Conservation (phyloP, 2,797 vertebrate genomes). For the Etheostoma nigrum region DNA sequence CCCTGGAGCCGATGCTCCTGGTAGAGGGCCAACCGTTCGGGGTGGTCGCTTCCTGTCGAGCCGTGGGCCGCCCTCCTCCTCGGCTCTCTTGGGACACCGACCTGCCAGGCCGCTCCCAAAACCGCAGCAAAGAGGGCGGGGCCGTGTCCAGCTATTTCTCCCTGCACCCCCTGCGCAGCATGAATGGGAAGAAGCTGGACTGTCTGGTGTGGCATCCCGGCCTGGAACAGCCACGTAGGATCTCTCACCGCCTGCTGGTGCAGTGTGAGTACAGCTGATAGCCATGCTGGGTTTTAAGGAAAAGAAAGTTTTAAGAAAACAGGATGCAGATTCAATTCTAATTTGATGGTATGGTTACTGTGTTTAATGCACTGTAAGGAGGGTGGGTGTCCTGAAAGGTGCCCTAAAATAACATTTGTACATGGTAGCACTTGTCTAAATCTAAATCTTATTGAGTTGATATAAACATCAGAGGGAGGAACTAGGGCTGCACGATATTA, state of each 20-base stretch:
- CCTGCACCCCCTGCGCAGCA: conserved; percentile 89
- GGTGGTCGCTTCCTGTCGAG: conserved; percentile 89
- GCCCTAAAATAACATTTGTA: not conserved
- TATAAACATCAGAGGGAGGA: not conserved
- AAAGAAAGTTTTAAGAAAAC: too few species aligned
- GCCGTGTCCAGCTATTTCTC: conserved; percentile 87
- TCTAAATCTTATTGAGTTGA: not conserved
- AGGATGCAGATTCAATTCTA: not conserved
- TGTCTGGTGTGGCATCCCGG: conserved; percentile 91
- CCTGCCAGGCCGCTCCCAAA: conserved; percentile 81
- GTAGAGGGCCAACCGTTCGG: conserved; percentile 88
- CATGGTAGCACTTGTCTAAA: not conserved
- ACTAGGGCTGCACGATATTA: too few species aligned
- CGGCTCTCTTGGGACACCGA: conserved; percentile 91
- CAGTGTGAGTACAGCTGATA: conserved; percentile 85
- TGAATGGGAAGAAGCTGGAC: conserved; percentile 90
- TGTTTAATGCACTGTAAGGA: too few species aligned
- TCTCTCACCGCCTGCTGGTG: conserved; percentile 86
- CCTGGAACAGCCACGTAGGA: conserved; percentile 84
- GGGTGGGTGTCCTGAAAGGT: too few species aligned
- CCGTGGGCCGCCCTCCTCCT: conserved; percentile 88
- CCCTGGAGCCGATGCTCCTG: conserved; percentile 86
- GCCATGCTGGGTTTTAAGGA: not conserved
- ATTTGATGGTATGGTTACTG: too few species aligned
- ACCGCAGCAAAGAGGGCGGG: conserved; percentile 77